Base-by-base conservation (phyloP, 2,888 invertebrate species). In the Labia minor region DNA sequence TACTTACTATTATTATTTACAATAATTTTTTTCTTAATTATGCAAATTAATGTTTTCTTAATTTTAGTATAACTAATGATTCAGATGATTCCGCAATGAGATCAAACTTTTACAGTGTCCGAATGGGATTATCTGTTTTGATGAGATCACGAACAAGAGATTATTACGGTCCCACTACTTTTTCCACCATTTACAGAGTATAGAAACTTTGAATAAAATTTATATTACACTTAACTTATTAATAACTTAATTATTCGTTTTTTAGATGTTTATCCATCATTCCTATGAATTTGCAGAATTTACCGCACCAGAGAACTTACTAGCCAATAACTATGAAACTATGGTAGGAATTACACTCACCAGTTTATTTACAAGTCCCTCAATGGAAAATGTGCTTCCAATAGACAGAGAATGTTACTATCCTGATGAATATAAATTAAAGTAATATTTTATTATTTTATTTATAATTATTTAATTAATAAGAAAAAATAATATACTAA, bases 101-200 rank as follows among this genome's bases (percentile, higher is more conserved):
- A 64, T 67, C 71, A 0, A 67, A 63, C 2, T 68, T 71, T 19
- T 64, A 70, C 10, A 72, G 73, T 61, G 49, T 69, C 11, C 70
- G 71, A 6, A 72, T 70, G 62, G 76, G 76, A 21, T 71, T 78
- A 1, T 70, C 73, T 1, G 71, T 76, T n/a, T 69, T 73, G 18
- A 63, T 77, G 20, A 68, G 74, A 64, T 72, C 76, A 1, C 68
- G 72, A 0, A 19, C 71, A 1, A 72, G 74, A 14, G 83, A 84
- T 67, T 81, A 81, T 69, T 66, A 65, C 21, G 49, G 67, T 37
- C 20, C 67, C 18, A 20, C 65, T 16, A 26, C 26, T 8, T 26
- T 26, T 26, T 26, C 26, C 8, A 26, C 26, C 4, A 26, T 3
- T 26, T 26, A n/a, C n/a, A n/a, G n/a, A n/a, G n/a, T n/a, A n/a